A percentile compares a stretch with the other conserved stretches of the same genome.
These are phyloP conservation scores for Apis cerana DNA, from an alignment of 1,140 invertebrate genomes.

Conservation along the genomic window DNA sequence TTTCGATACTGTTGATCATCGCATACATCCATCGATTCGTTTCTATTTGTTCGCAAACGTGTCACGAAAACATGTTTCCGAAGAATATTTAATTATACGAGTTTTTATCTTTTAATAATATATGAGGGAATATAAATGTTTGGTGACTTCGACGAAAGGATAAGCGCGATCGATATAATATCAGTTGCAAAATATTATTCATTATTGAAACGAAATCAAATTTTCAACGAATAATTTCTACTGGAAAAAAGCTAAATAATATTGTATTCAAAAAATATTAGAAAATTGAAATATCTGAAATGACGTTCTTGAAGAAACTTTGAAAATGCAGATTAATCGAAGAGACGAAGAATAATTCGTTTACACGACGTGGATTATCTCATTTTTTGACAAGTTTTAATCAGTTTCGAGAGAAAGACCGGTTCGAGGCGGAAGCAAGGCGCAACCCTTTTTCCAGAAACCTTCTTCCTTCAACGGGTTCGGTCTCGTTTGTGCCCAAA, in stretches of 20 bases:
- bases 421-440: slow-evolving; percentile 2
- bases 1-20: no score
- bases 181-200: no score
- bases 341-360: not conserved
- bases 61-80: not conserved
- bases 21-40: no score
- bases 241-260: no score
- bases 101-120: not conserved
- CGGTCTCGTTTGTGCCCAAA: slow-evolving; percentile 30
- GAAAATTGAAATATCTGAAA: no score
- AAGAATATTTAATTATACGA: not conserved
- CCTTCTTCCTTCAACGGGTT: not conserved
- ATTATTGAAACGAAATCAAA: no score
- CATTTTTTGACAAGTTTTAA: not conserved
- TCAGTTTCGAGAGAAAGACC: slow-evolving; percentile 22
- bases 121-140: not conserved
- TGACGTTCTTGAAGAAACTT: no score
- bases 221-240: no score
- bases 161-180: not conserved
- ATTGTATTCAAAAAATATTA: no score
- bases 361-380: not conserved
- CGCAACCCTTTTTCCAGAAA: slow-evolving; percentile 48
- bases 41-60: not conserved
- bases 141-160: not conserved
- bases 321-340: no score